Conservation (phyloP, 2,113 vertebrate species). For the Mesocricetus auratus region DNA sequence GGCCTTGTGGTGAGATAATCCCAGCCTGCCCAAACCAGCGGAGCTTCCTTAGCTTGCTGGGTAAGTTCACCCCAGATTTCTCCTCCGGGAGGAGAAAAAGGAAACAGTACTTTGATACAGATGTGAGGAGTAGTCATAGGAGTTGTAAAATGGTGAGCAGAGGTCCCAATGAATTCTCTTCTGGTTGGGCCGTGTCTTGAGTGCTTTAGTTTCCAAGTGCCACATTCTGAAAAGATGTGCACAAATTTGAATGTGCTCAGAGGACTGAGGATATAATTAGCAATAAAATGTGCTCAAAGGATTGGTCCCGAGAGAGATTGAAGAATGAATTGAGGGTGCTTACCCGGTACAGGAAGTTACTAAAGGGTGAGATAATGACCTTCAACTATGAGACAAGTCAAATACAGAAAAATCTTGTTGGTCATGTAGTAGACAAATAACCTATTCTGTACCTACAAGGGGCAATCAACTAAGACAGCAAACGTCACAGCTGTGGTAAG, state of each 20-base stretch:
- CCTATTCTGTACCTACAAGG: background rate
- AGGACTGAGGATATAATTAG: background rate
- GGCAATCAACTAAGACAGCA: constrained; percentile 29
- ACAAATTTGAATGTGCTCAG: background rate
- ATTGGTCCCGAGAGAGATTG: background rate
- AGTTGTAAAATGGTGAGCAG: background rate
- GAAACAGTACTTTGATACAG: background rate
- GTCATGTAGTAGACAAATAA: background rate
- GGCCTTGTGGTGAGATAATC: background rate
- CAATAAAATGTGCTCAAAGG: background rate
- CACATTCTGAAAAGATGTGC: background rate
- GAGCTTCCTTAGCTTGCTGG: background rate
- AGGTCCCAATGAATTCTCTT: background rate
- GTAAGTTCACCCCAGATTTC: no score
- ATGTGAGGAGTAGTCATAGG: background rate
- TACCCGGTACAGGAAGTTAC: background rate
- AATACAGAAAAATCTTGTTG: background rate
- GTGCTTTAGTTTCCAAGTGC: background rate
- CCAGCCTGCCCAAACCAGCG: background rate
- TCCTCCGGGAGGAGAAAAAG: background rate
- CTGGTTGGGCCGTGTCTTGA: background rate
- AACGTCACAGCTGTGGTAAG: background rate
- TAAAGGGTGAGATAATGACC: background rate
- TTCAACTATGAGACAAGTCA: background rate
- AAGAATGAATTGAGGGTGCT: background rate